Percentiles rank a stretch among this genome's conserved stretches.
Conservation (phyloP, 2,797 vertebrate genomes). For the Neopelma chrysocephalum region DNA sequence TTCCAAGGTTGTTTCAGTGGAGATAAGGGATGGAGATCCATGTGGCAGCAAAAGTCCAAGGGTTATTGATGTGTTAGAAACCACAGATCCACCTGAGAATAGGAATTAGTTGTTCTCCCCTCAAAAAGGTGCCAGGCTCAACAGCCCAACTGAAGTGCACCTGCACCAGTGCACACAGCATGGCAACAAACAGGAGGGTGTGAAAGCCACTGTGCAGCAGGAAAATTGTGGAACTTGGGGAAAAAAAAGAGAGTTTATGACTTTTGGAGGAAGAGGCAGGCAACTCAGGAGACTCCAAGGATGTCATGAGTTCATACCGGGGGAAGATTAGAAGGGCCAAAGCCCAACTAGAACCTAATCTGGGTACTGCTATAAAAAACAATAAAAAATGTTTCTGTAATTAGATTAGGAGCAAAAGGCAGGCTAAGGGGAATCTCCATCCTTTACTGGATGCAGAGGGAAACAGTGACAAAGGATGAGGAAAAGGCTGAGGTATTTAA, state of each 20-base stretch:
- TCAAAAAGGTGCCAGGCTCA: neutral
- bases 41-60: neutral
- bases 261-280: neutral
- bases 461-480: neutral
- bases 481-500: neutral
- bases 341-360: neutral
- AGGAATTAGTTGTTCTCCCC: neutral
- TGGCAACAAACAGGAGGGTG: neutral
- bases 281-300: neutral
- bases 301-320: neutral
- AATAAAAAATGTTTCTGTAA: neutral
- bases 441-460: neutral
- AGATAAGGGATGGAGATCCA: neutral
- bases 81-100: neutral
- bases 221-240: neutral
- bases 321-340: neutral
- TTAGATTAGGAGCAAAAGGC: neutral
- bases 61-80: neutral
- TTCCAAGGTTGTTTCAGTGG: neutral
- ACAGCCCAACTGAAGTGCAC: neutral
- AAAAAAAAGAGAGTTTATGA: neutral
- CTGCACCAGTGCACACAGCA: neutral
- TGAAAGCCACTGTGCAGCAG: neutral
- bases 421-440: neutral
- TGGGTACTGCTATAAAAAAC: neutral